Base-by-base conservation (phyloP, 2,797 vertebrate species). In the Typhlichthys subterraneus region DNA sequence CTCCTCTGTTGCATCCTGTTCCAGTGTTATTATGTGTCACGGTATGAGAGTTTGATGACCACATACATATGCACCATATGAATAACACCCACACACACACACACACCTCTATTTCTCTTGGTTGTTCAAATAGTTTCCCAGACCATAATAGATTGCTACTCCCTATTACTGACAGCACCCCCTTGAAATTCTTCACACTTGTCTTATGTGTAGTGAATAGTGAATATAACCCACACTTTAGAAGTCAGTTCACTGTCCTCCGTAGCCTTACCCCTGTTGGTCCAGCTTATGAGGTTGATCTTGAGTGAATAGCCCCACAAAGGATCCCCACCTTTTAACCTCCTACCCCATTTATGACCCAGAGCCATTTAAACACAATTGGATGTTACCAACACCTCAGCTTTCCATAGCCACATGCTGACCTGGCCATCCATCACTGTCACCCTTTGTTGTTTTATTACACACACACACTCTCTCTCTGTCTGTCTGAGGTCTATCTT, bases 331-430 rank as follows among this genome's bases (percentile, higher is more conserved):
- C 88, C 79, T 81, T 77, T 87, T 86, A 90, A 87, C 87, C 85
- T 81, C 62, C 84, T 75, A 80, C 79, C 79, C 87, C 82, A 59
- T 91, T 90, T 89, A 90, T 90, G 89, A 90, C 86, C 87, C 59
- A 69, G 63, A 81, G 83, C 83, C 85, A 86, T 91, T 88, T 87
- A 78, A 77, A 89, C 86, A 88, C 83, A 85, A 91, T 89, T 91
- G 82, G 82, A 89, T 90, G 88, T 89, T 89, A 89, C 84, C 88
- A 90, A 78, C 85, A 87, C 80, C 80, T 86, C 84, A 76, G 80
- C 79, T 83, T 72, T 86, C 73, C 67, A 70, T 68, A 82, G 81
- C 85, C 75, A 72, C 69, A 57, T 1, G 12, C 65, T 88, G 89
- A 89, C 89, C 88, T 23, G 47, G 61, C 76, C 80, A 90, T 90